Percentiles rank a stretch among this genome's conserved stretches.
Conservation (phyloP, 2,113 vertebrate genomes). For the Brachypodius melanocephalos region DNA sequence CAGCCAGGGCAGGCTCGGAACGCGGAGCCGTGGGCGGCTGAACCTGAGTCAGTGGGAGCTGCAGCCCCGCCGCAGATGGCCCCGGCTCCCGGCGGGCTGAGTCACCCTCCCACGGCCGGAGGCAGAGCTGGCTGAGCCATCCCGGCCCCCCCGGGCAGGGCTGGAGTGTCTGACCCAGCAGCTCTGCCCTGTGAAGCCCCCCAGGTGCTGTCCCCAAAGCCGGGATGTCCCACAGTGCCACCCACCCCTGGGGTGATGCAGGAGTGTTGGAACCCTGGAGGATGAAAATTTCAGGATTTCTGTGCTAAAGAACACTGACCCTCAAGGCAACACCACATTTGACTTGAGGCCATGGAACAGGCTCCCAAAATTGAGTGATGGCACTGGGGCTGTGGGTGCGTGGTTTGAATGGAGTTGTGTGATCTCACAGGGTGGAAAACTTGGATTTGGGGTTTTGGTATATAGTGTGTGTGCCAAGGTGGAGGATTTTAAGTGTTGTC, state of each 20-base stretch:
- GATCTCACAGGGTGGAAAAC: no score
- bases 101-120: background rate
- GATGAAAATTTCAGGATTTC: no score
- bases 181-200: background rate
- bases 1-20: background rate
- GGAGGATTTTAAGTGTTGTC: no score
- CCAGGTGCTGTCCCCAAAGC: fast-evolving
- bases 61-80: background rate
- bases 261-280: no score
- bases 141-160: fast-evolving
- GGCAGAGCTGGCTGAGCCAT: background rate
- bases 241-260: fast-evolving
- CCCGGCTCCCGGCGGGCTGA: background rate
- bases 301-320: no score
- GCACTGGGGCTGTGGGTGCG: no score
- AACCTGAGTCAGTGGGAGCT: background rate
- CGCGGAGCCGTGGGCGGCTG: background rate
- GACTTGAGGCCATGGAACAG: no score
- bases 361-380: no score
- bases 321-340: no score
- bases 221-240: background rate
- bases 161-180: fast-evolving
- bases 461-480: no score
- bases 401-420: no score
- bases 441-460: no score